Conservation (phyloP, 2,797 vertebrate genomes). For the Syndactyla subalaris region DNA sequence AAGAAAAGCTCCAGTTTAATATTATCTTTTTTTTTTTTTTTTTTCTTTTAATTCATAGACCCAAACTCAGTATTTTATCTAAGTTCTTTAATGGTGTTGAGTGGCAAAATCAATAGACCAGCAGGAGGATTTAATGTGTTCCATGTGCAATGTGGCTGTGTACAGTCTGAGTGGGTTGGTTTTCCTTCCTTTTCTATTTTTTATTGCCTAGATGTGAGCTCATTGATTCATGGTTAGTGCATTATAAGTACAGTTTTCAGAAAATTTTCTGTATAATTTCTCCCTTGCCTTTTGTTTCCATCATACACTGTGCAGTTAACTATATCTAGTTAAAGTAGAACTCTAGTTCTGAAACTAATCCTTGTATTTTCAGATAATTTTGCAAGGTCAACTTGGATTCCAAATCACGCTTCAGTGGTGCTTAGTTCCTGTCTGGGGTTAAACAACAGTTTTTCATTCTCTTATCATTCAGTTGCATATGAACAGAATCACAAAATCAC, state of each 20-base stretch:
- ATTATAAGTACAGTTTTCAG: not conserved
- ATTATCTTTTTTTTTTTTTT: not conserved
- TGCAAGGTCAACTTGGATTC: not conserved
- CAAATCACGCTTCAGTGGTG: not conserved
- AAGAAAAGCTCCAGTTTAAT: not conserved
- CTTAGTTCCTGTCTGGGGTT: not conserved
- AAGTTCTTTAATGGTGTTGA: not conserved
- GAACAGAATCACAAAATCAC: not conserved
- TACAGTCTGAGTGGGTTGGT: not conserved
- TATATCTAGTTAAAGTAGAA: not conserved
- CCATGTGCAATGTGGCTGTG: not conserved
- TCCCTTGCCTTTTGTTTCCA: not conserved
- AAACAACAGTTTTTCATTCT: not conserved
- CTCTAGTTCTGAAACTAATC: not conserved
- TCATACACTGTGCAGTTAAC: not conserved
- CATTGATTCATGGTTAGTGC: not conserved
- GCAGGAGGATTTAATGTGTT: not conserved
- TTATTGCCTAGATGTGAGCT: not conserved
- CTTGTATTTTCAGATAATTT: not conserved
- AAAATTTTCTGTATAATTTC: not conserved
- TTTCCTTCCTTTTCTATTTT: not conserved
- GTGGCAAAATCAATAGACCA: not conserved
- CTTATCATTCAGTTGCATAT: not conserved
- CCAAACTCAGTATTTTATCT: not conserved
- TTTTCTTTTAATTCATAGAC: not conserved